Evolutionary conservation across 2,888 invertebrate species (phyloP), one percentile per base, ranked within the genome.

Genomic region (Pyrocoelia pectoralis): DNA sequence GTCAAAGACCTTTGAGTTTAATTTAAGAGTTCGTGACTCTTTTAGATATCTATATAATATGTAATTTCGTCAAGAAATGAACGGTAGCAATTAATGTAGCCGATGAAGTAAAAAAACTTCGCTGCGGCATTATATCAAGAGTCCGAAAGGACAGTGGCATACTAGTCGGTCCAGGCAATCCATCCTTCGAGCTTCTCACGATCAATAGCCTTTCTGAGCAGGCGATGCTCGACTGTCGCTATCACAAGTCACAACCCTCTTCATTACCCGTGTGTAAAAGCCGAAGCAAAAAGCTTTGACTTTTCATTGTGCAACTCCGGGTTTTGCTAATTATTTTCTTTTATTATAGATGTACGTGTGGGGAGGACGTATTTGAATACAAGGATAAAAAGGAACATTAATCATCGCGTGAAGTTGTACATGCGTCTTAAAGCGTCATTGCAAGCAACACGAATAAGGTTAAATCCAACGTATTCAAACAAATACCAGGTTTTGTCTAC

Each of bases 211-310:
- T 56, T 58, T 49, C 56, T 52, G 65, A 65, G 61, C 65, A 61
- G 61, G 58, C 61, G 69, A 71, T 67, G 68, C 68, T 72, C 70
- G 64, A 69, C 70, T 70, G 71, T 72, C 70, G 70, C 69, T 67
- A 70, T 71, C 68, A 68, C 65, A 60, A 66, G 69, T 71, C 68
- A 68, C 65, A 60, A 66, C 67, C 67, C 70, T 68, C 69, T 69
- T 72, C 71, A 71, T 72, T 71, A 67, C 63, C 61, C 54, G 63
- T 58, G 61, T 61, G 61, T 66, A 63, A 67, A 64, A 65, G 68
- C 65, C 62, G 53, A 43, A 68, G 62, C 59, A 61, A 59, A 65
- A 65, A 65, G 63, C 58, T 58, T 59, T 58, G 63, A 58, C 57
- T 54, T 50, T 55, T 51, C 58, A 50, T 41, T 55, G 54, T 58